Evolutionary conservation across 2,113 vertebrate genomes (phyloP), one percentile per base, ranked within the genome.

Genomic region (Pithys albifrons): DNA sequence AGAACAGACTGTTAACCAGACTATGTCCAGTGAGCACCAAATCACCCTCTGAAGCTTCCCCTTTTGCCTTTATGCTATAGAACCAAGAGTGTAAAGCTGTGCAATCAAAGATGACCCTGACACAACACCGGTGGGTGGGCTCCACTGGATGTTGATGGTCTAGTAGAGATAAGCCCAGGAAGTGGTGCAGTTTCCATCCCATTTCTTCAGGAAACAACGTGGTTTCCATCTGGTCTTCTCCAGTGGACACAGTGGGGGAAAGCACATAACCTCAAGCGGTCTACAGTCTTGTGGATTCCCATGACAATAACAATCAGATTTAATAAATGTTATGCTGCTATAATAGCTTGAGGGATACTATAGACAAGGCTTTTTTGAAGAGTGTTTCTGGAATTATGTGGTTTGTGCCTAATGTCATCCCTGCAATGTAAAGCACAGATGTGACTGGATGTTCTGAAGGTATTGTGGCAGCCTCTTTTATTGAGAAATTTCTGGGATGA

Each of bases 21-120:
- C 10, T 0, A 0, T 74, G 57, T 58, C 35, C 41, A 27, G 4
- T 9, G 14, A 17, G 28, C 48, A 31, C 12, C 0, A 0, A 81
- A 59, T 59, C 43, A 9, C 51, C 27, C 28, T 9, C 65, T 51
- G 45, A 85, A 82, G 10, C 8, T n/a, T 82, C 29, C 16, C 20
- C 20, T 72, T 72, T 28, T 66, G 31, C 27, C 29, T 79, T 33
- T 24, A 5, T 18, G 72, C 23, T 51, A 1, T 3, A 66, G 55
- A 74, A 27, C 5, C 14, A 29, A 43, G n/a, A 28, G 9, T 16
- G 43, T 49, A 31, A 35, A 58, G 23, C 45, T 79, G 41, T 58
- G 24, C 41, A 24, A 37, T 10, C 6, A 11, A 62, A 58, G 19
- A 9, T 27, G 54, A 18, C 39, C n/a, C 39, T 64, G 70, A 15